Conservation (phyloP, 2,797 vertebrate genomes). For the Phataginus tricuspis region DNA sequence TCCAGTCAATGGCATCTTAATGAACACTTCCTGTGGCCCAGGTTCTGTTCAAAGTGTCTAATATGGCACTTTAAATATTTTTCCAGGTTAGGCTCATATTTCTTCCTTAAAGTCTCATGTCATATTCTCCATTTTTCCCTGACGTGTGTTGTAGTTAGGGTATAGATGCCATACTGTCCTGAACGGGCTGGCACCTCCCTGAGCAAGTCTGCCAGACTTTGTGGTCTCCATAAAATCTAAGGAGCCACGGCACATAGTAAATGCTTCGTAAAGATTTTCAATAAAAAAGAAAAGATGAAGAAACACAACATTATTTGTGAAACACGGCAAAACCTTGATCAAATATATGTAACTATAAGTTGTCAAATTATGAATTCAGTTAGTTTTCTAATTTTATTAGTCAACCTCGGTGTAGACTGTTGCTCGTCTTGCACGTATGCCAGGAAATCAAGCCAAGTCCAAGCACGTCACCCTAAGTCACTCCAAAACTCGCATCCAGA, state of each 20-base stretch:
- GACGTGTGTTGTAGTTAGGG: background rate
- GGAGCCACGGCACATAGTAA: background rate
- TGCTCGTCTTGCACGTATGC: background rate
- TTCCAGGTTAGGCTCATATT: background rate
- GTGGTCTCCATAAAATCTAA: background rate
- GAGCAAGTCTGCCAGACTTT: background rate
- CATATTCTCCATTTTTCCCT: background rate
- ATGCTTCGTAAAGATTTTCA: background rate
- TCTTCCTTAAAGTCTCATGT: background rate
- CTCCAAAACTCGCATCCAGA: background rate
- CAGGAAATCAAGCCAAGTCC: background rate
- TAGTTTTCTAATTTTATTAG: conserved; percentile 6
- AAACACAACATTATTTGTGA: background rate
- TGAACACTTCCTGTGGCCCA: background rate
- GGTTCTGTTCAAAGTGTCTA: background rate
- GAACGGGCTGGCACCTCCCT: background rate
- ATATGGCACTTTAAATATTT: background rate
- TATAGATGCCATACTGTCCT: background rate
- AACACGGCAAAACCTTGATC: background rate
- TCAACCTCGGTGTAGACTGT: background rate
- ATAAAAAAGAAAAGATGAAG: background rate
- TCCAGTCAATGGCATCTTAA: background rate
- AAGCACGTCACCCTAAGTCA: background rate
- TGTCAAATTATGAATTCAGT: background rate
- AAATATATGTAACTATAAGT: background rate